Base-by-base conservation (phyloP, 2,888 invertebrate genomes). In the Cylindroiulus punctatus region DNA sequence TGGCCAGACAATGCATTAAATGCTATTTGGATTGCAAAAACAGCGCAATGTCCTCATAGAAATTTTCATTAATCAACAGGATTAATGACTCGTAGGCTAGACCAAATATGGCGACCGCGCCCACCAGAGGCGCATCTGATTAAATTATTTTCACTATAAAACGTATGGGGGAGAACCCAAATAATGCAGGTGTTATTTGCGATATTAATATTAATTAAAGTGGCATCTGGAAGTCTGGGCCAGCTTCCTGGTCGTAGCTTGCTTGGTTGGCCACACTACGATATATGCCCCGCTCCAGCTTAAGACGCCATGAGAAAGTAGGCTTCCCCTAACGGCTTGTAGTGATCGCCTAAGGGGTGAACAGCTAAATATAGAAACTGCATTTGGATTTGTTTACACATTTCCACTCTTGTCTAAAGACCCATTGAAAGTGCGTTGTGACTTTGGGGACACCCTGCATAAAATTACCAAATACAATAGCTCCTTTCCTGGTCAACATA, bases 1-100 rank as follows among this genome's bases (percentile, higher is more conserved):
- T 57, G 57, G 57, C 22, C 57, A 57, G 65, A 65, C 65, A 65
- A 65, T 65, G n/a, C 65, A 65, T 26, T 12, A 26, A 26, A 65
- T 10, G 1, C 65, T 26, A n/a, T 12, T 65, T 65, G 10, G 26
- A 26, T 26, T 12, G 5, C n/a, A 12, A 10, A 65, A 12, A 65
- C n/a, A 26, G 65, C 65, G 26, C 65, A 65, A 65, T 65, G 65
- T 65, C 65, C 26, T 26, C 65, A 3, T 3, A 8, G 65, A 65
- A 65, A 65, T 65, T 65, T 65, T 65, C 65, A 65, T 65, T 65
- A 65, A 65, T 65, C 65, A 65, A 65, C 12, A n/a, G 65, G 65
- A 65, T 65, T 65, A 65, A 65, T 65, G 65, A 65, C 65, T 26
- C 57, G 57, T 22, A 57, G 65, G 65, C 65, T 65, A 65, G 65